A percentile compares a stretch with the other conserved stretches of the same genome.
Evolutionary conservation across 2,113 vertebrate genomes (phyloP).

Genomic region (Atherinomorus stipes): DNA sequence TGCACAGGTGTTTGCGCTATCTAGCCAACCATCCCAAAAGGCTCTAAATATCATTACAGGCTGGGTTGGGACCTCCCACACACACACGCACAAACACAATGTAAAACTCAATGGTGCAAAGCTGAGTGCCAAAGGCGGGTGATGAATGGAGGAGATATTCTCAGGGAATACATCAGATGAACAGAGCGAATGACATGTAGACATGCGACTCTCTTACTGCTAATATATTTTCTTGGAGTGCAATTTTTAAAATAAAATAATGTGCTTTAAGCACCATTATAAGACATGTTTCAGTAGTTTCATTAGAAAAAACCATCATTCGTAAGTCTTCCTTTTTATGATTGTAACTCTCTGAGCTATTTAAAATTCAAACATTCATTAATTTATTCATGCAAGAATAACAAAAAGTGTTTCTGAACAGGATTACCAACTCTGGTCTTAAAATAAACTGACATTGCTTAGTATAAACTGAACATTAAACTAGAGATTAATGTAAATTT

Average conservation of each 20-base stretch:
- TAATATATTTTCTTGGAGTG: constrained; percentile 1
- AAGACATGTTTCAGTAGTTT: background rate
- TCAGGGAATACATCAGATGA: constrained; percentile 32
- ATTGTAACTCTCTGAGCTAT: too few relatives aligned
- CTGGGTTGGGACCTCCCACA: background rate
- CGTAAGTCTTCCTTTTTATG: background rate
- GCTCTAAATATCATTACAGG: constrained; percentile 34
- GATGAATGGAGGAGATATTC: constrained; percentile 36
- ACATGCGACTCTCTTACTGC: constrained; percentile 1
- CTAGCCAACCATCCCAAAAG: constrained; percentile 24
- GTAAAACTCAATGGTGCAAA: constrained; percentile 50
- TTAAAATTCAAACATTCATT: too few relatives aligned
- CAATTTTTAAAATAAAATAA: background rate
- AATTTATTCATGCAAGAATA: too few relatives aligned
- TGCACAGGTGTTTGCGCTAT: constrained; percentile 26
- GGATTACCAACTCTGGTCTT: too few relatives aligned
- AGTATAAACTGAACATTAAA: too few relatives aligned
- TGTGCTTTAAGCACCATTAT: background rate
- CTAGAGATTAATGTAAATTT: too few relatives aligned
- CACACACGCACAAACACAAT: constrained; percentile 7
- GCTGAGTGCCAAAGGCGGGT: constrained; percentile 28
- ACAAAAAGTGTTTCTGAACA: too few relatives aligned
- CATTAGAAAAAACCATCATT: background rate
- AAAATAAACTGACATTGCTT: too few relatives aligned
- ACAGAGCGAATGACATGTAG: constrained; percentile 35